Evolutionary conservation across 2,888 invertebrate genomes (phyloP), one percentile per base, ranked within the genome.

Genomic region (Ormyrus pomaceus): DNA sequence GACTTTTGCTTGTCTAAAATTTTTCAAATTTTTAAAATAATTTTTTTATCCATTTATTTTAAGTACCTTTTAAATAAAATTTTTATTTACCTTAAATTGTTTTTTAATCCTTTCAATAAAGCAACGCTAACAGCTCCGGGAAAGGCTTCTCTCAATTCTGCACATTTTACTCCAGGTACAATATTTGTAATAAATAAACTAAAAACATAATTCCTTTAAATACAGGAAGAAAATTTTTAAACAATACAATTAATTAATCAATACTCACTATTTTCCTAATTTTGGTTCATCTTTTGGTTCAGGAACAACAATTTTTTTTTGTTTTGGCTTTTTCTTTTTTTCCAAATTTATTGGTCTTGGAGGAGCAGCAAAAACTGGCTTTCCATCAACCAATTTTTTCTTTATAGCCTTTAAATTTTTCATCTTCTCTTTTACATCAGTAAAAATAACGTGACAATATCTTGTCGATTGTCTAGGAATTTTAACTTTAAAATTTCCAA

Each of bases 141-240:
- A 65, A 89, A 84, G 10, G 84, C 86, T 62, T 80, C 81, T 61
- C 70, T 85, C n/a, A 89, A 46, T 73, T 88, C 88, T 0, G 82
- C 50, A 11, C 80, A 9, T 46, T 83, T 86, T 5, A 84, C 85
- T 13, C 86, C 87, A 11, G 58, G 76, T 73, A 83, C 81, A 61
- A 89, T 85, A 48, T 88, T 88, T n/a, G 86, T 84, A 6, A 88
- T 62, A 66, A 84, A 85, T 51, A 89, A 58, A 34, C 89, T 89
- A 69, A 66, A 66, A 58, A 81, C 68, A 46, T 78, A 62, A 69
- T 61, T 53, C 19, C 19, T 19, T 19, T 19, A 19, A 19, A 19
- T 19, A 19, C 19, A 19, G 1, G 1, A 19, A 19, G 19, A 19
- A 19, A 5, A 55, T 0, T 19, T 9, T 13, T 51, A 13, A 66